These are phyloP conservation scores for Charina bottae DNA, from an alignment of 2,113 vertebrate species.

Conservation along the genomic window DNA sequence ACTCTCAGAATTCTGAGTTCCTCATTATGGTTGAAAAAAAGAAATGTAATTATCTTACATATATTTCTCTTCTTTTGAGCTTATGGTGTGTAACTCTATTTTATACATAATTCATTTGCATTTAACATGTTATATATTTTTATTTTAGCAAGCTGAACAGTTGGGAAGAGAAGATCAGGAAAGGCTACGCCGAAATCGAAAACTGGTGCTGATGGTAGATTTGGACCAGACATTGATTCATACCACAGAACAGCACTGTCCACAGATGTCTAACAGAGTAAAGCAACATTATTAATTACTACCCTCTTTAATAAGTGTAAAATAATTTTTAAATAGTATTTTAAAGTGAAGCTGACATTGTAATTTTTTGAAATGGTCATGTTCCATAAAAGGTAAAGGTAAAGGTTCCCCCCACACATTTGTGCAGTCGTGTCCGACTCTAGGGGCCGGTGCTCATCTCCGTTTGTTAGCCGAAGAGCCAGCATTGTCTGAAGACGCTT, in stretches of 20 bases:
- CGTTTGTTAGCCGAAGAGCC: no score
- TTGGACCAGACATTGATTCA: constrained; percentile 98
- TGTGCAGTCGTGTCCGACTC: no score
- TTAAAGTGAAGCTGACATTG: neutral
- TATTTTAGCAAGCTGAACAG: constrained; percentile 89
- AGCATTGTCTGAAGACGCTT: no score
- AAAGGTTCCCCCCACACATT: no score
- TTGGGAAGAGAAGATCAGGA: constrained; percentile 94
- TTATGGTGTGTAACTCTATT: neutral
- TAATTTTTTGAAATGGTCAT: neutral
- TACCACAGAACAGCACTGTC: constrained; percentile 94
- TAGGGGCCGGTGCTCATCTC: no score
- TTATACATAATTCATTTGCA: neutral
- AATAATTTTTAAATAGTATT: neutral
- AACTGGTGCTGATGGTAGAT: constrained; percentile 98
- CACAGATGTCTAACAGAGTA: constrained; percentile 94
- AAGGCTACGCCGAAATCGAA: constrained; percentile 88
- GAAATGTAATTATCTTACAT: neutral
- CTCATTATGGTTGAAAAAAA: neutral
- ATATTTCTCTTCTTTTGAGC: neutral
- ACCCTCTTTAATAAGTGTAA: neutral
- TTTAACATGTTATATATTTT: neutral
- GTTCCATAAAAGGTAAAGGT: no score
- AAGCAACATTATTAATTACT: constrained; percentile 4
- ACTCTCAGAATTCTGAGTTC: neutral